Evolutionary conservation across 92 coral and sea anemone species (phyloP).

Genomic region (Actinernus sp.): DNA sequence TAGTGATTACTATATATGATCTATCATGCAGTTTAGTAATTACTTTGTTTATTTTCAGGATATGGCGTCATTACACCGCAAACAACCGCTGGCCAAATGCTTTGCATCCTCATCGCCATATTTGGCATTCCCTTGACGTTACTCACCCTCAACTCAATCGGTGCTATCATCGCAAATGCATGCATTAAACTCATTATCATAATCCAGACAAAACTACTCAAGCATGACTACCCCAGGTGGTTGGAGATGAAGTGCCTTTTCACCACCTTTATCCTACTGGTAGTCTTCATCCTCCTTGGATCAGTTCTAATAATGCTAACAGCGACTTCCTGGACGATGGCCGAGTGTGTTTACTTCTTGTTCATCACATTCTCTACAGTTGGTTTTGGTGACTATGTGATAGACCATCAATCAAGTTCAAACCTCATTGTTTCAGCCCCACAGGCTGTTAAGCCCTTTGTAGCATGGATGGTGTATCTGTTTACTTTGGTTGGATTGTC

Average conservation of each 20-base stretch:
- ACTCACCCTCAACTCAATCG: conserved; percentile 11
- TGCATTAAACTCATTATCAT: background rate
- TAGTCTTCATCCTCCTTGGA: conserved; percentile 2
- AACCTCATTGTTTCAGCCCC: too few relatives aligned
- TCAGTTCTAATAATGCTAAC: background rate
- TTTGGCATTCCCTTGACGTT: conserved; percentile 35
- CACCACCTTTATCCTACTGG: background rate
- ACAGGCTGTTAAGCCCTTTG: too few relatives aligned
- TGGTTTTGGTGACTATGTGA: conserved; percentile 24
- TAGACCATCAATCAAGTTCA: too few relatives aligned
- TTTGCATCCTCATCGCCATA: conserved; percentile 2
- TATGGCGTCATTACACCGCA: conserved; percentile 14
- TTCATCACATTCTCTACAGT: conserved; percentile 19
- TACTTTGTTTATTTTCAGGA: conserved; percentile 2
- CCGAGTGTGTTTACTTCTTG: conserved; percentile 4
- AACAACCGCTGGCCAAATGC: conserved; percentile 6
- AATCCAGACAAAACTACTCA: conserved; percentile 8
- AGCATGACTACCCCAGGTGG: conserved; percentile 1
- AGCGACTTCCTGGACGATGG: conserved; percentile 1
- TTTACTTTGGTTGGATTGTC: conserved; percentile 11
- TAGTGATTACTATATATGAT: too few relatives aligned
- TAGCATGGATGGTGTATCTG: too few relatives aligned
- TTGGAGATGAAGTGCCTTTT: conserved; percentile 11
- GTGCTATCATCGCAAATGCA: conserved; percentile 1
- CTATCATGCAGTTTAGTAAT: too few relatives aligned